These are phyloP conservation scores for Arctopsyche grandis DNA, from an alignment of 1,140 invertebrate species.

Conservation along the genomic window DNA sequence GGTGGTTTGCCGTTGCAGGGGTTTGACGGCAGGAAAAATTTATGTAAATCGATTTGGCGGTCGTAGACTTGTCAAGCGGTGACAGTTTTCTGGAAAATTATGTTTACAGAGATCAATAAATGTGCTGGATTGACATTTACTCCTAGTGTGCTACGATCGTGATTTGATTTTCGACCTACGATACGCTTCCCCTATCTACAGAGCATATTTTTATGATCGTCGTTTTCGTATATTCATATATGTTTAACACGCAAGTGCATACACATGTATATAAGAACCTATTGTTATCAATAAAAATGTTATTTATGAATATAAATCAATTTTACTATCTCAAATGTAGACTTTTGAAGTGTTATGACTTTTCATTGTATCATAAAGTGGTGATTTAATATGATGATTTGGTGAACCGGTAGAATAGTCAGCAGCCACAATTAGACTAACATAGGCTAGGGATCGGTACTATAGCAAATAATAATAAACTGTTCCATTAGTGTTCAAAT, in stretches of 20 bases:
- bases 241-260: not conserved
- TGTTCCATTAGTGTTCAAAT: no score
- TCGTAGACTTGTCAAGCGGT: not conserved
- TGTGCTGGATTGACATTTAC: not conserved
- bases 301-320: not conserved
- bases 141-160: not conserved
- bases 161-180: not conserved
- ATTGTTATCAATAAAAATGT: not conserved
- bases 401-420: no score
- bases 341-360: no score
- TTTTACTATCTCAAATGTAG: no score
- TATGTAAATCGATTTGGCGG: conserved; percentile 6
- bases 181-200: not conserved
- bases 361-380: no score
- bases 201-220: no score
- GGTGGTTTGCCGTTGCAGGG: no score
- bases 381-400: no score
- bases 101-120: conserved; percentile 10
- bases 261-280: not conserved
- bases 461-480: no score
- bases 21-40: not conserved
- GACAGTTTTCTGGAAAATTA: conserved; percentile 5
- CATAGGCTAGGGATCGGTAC: no score
- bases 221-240: not conserved
- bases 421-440: no score